Evolutionary conservation across 2,113 vertebrate genomes (phyloP), one percentile per base, ranked within the genome.

Genomic region (Leptodactylus fuscus): DNA sequence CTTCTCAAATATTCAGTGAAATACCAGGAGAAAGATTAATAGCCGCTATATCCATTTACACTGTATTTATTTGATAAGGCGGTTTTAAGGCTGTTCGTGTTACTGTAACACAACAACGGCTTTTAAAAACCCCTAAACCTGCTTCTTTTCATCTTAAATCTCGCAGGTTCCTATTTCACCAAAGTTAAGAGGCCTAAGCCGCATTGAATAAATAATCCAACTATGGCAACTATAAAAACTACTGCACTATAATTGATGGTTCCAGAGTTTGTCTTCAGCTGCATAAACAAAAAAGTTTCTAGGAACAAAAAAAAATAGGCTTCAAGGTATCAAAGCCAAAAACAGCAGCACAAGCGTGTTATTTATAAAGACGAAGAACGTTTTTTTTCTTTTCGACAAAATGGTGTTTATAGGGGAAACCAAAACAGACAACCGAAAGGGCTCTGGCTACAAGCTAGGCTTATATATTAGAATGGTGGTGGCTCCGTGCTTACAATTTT

Each of bases 11-110:
- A 82, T 88, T 48, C 51, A 79, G 82, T 83, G 51, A 90, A 89
- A 90, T 87, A 81, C 10, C 67, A 53, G 90, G 85, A 46, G 89
- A 90, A 84, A 89, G 62, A 81, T 74, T 83, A 67, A 46, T 88
- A 0, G 0, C 5, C 53, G 62, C 83, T 75, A 87, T 75, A 86
- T 75, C 87, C 89, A 89, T 86, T 87, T 88, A 69, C 86, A 75
- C 85, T 81, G 67, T 78, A 88, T 91, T 91, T 89, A 89, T 88
- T 87, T 89, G 89, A 92, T 88, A 88, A 91, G 91, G 83, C 88
- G 88, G 87, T 89, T 89, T 83, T 88, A 88, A 91, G 91, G 82
- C 88, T 88, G 87, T 89, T 89, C 85, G 15, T n/a, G 81, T 83
- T 85, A 83, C 58, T 88, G 81, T 49, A 87, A 41, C 88, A 92